Percentiles rank a stretch among this genome's conserved stretches.
phyloP scores from a whole-genome alignment of 2,888 invertebrate genomes.

The Drosophila meridionalis region DNA sequence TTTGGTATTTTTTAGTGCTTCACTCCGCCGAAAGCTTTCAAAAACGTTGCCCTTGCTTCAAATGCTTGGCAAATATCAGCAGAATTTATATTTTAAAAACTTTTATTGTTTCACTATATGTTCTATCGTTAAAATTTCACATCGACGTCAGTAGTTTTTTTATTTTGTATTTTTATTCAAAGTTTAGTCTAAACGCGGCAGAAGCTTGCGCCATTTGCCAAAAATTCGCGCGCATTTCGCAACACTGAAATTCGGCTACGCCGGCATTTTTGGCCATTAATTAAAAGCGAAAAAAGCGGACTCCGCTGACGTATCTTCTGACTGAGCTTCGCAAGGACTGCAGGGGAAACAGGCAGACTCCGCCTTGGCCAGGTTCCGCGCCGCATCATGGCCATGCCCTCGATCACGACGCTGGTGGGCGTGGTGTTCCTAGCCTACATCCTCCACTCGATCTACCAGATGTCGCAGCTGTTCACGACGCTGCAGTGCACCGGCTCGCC shows the following conservation, averaged over 20 bases:
- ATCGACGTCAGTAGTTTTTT: not conserved
- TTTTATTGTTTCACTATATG: not conserved
- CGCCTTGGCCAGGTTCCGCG: not conserved
- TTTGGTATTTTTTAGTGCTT: constrained; percentile 4
- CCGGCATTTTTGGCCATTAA: constrained; percentile 46
- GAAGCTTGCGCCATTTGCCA: constrained; percentile 1
- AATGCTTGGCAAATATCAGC: too few species aligned
- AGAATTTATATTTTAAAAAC: accelerated
- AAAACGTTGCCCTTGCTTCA: not conserved
- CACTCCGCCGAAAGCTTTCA: not conserved
- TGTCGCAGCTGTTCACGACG: constrained; percentile 89
- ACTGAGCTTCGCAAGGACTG: not conserved
- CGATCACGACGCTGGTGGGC: constrained; percentile 88
- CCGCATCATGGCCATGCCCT: constrained; percentile 83
- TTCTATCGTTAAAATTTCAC: not conserved
- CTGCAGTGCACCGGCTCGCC: constrained; percentile 86
- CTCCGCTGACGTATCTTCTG: not conserved
- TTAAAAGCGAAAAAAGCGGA: constrained; percentile 4
- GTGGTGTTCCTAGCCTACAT: constrained; percentile 89
- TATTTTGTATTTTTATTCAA: too few species aligned
- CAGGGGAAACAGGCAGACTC: not conserved
- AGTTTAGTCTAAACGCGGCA: not conserved
- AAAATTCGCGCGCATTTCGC: not conserved
- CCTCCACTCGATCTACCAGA: constrained; percentile 90
- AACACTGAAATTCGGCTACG: constrained; percentile 28